Conservation (phyloP, 2,113 vertebrate species). For the Colius striatus region DNA sequence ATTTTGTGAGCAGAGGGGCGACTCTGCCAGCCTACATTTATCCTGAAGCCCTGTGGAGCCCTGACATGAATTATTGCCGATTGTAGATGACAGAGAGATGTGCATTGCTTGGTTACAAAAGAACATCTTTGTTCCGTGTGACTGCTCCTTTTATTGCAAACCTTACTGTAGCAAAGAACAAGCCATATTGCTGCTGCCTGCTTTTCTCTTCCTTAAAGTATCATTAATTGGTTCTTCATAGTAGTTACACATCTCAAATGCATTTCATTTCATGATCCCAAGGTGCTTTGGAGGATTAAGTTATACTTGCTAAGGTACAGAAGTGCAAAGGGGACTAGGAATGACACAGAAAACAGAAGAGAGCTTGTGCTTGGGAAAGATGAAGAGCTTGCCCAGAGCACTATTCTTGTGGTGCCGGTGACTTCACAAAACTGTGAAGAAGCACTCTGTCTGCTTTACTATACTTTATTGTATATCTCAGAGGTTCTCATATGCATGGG, state of each 20-base stretch:
- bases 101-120: conserved; percentile 22
- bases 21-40: neutral
- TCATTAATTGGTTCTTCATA: neutral
- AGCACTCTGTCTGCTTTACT: neutral
- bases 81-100: conserved; percentile 18
- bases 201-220: neutral
- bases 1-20: neutral
- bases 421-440: neutral
- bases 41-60: neutral
- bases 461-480: neutral
- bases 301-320: neutral
- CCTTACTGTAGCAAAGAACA: neutral
- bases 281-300: neutral
- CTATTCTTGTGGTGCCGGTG: neutral
- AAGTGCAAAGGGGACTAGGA: neutral
- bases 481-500: neutral
- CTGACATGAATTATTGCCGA: neutral
- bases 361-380: neutral
- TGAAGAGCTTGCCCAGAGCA: neutral
- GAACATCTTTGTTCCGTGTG: conserved; percentile 22
- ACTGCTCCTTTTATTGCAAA: conserved; percentile 26
- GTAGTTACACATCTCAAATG: neutral
- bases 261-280: neutral
- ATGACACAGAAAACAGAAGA: neutral
- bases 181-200: neutral